A percentile compares a stretch with the other conserved stretches of the same genome.
Conservation (phyloP, 2,113 vertebrate species). For the Nymphicus hollandicus region DNA sequence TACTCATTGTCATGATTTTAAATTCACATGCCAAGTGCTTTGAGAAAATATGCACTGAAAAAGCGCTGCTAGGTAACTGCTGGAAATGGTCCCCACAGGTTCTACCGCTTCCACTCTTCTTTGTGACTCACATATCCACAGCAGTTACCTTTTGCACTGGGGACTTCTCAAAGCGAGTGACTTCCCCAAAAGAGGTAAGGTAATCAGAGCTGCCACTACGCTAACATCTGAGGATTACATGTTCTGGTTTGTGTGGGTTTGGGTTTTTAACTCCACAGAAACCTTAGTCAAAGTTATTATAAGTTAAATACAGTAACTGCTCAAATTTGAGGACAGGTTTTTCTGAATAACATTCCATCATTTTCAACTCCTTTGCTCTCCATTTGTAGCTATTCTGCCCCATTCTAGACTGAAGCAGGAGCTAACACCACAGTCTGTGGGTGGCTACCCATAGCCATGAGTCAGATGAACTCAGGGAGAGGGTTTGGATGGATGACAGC, state of each 20-base stretch:
- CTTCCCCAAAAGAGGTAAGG: background rate
- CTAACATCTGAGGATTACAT: background rate
- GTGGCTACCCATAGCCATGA: background rate
- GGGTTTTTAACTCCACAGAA: background rate
- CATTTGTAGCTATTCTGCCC: background rate
- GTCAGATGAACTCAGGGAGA: background rate
- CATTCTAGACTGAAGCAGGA: background rate
- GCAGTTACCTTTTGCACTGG: background rate
- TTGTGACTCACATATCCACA: background rate
- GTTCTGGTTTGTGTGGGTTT: fast-evolving
- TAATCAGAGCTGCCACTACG: background rate
- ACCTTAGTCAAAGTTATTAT: background rate
- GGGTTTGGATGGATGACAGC: background rate
- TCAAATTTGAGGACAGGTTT: background rate
- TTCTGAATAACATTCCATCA: background rate
- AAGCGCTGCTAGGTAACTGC: background rate
- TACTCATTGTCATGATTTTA: background rate
- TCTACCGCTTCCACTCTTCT: no score
- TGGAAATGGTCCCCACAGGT: background rate
- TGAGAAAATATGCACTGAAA: background rate
- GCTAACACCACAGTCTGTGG: background rate
- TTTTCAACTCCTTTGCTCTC: background rate
- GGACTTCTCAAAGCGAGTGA: background rate
- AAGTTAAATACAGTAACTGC: background rate
- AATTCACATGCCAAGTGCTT: background rate